A percentile compares a stretch with the other conserved stretches of the same genome.
phyloP scores from a whole-genome alignment of 2,113 vertebrate species.

The Theristicus caerulescens region DNA sequence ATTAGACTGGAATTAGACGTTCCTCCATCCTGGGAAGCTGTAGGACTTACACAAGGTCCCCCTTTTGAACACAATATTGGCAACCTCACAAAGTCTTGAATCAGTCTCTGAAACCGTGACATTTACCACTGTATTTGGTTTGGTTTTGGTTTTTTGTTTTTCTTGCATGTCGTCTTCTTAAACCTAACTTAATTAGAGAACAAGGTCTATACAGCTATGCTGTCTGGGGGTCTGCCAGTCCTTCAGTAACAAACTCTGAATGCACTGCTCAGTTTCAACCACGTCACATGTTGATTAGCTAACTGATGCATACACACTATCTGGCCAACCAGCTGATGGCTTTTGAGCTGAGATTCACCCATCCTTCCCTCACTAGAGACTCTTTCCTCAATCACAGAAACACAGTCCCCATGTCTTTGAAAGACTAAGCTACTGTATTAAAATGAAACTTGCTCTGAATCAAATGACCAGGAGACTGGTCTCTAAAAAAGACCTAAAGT shows the following conservation, averaged over 20 bases:
- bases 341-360: not conserved
- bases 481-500: not conserved
- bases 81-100: not conserved
- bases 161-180: not conserved
- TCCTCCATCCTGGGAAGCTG: not conserved
- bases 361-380: not conserved
- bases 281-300: not conserved
- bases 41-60: not conserved
- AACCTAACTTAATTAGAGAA: not conserved
- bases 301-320: not conserved
- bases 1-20: not conserved
- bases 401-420: not conserved
- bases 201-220: not conserved
- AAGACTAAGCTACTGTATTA: not conserved
- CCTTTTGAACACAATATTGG: not conserved
- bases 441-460: not conserved
- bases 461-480: not conserved
- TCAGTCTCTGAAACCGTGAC: not conserved
- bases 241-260: not conserved
- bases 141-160: not conserved
- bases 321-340: not conserved
- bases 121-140: not conserved
- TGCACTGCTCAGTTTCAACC: not conserved
- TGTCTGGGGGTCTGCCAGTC: not conserved
- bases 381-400: not conserved